Evolutionary conservation across 1,140 invertebrate genomes (phyloP).

Genomic region (Hormaphis cornu): DNA sequence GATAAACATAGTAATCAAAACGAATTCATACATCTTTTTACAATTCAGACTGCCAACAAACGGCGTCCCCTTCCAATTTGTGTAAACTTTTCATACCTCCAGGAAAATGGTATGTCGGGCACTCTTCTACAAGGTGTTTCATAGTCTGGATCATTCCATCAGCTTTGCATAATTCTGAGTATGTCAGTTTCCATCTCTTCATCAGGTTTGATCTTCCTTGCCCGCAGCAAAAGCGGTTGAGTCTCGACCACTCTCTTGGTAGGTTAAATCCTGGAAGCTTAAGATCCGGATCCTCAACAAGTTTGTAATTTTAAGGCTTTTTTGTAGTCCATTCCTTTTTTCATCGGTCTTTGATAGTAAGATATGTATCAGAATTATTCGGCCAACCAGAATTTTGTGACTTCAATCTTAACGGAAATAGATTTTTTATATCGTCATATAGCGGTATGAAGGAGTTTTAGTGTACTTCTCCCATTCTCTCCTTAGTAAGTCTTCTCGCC

Average conservation of each 20-base stretch:
- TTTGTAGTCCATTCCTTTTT: neutral
- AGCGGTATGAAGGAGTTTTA: neutral
- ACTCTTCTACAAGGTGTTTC: neutral
- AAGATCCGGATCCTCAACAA: neutral
- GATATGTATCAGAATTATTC: neutral
- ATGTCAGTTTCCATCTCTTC: neutral
- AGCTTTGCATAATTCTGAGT: neutral
- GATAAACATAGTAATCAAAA: no score
- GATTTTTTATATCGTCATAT: neutral
- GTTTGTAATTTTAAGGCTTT: neutral
- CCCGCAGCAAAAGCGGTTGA: neutral
- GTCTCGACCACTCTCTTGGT: neutral
- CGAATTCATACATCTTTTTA: neutral
- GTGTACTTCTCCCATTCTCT: no score
- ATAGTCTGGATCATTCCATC: neutral
- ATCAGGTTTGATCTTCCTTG: neutral
- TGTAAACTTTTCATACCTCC: neutral
- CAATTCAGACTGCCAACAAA: neutral
- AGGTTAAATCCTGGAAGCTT: constrained; percentile 3
- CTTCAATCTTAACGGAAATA: neutral
- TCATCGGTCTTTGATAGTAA: neutral
- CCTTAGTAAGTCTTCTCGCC: neutral
- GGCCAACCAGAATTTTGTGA: neutral
- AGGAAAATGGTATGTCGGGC: neutral
- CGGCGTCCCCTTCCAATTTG: neutral